Base-by-base conservation (phyloP, 2,888 invertebrate genomes). In the Ctena decussata region DNA sequence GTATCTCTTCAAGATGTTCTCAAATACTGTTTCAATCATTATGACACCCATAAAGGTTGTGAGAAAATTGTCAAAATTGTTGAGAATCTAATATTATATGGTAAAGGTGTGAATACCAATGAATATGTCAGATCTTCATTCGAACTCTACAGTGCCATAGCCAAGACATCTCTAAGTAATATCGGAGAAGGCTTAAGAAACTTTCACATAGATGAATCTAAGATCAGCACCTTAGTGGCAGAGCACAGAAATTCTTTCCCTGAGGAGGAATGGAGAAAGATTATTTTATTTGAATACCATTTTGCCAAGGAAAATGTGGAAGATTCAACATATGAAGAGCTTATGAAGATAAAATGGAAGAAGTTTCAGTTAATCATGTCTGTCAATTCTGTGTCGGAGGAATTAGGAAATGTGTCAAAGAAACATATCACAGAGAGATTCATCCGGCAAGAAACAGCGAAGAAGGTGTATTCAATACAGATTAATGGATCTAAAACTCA, bases 231-330 rank as follows among this genome's bases (percentile, higher is more conserved):
- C n/a, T 57, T 57, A 27, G 57, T 57, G 27, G 12, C 24, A 57
- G 57, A 57, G 27, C 57, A 57, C 27, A 57, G 27, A n/a, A 57
- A 57, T 57, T 57, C 57, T 21, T 65, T 65, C 35, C 32, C 18
- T 35, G 35, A 35, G 11, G 65, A 65, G 5, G 65, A 65, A 65
- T 65, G 65, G 65, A 35, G 15, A 18, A 12, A 65, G 18, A 65
- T 65, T 21, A 35, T 65, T 35, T 65, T 32, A 35, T 65, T 65
- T 65, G 65, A 65, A 65, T 35, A 65, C 21, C 65, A 65, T n/a
- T 65, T 65, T 65, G 32, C 65, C 11, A 65, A 65, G 65, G 57
- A 57, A 24, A 57, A 57, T 27, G 57, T 27, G 27, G 57, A 57
- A 57, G 24, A 24, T 57, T 24, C 27, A 57, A 27, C 57, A 24